Percentiles rank a stretch among this genome's conserved stretches.
phyloP scores from a whole-genome alignment of 1,140 invertebrate species.

The Dolichoris vasculosae region DNA sequence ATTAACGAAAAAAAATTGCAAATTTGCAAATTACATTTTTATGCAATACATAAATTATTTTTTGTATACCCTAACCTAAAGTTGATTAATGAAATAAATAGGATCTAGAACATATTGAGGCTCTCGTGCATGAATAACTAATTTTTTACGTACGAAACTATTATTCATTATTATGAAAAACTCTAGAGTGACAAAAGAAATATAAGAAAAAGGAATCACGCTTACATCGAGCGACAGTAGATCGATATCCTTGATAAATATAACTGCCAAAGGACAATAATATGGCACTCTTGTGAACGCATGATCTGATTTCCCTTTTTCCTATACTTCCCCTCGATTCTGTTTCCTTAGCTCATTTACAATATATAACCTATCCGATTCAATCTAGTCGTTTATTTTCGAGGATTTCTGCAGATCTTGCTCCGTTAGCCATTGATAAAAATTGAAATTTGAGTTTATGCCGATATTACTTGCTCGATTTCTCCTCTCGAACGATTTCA shows the following conservation, averaged over 20 bases:
- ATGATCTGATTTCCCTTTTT: neutral
- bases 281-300: neutral
- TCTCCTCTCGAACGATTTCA: neutral
- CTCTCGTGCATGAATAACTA: too few relatives aligned
- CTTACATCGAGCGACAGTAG: neutral
- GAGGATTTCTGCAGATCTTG: neutral
- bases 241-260: neutral
- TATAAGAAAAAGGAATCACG: neutral
- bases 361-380: neutral
- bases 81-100: too few relatives aligned
- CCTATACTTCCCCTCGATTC: neutral
- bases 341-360: neutral
- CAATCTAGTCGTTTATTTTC: neutral
- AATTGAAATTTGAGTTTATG: neutral
- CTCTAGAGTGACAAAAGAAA: too few relatives aligned
- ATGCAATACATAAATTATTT: too few relatives aligned
- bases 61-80: too few relatives aligned
- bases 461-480: neutral
- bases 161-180: too few relatives aligned
- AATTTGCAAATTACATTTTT: too few relatives aligned
- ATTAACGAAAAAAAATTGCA: too few relatives aligned
- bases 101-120: too few relatives aligned
- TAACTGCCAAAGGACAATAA: neutral
- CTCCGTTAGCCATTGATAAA: neutral
- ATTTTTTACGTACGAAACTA: too few relatives aligned